phyloP scores from a whole-genome alignment of 2,797 vertebrate species.

The Poecilia wingei region DNA sequence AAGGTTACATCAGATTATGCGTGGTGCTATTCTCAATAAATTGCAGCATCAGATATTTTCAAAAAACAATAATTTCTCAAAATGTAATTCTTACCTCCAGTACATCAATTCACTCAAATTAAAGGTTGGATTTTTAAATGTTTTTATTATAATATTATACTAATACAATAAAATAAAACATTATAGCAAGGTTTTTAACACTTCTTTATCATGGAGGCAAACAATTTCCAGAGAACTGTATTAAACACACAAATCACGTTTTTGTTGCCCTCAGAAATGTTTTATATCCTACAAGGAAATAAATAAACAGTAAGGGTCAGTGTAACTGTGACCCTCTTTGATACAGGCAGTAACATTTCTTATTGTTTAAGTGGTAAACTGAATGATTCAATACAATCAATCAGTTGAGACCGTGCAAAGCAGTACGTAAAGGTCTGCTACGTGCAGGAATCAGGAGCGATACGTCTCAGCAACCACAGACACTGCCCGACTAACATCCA shows the following conservation, averaged over 20 bases:
- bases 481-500: constrained; percentile 62
- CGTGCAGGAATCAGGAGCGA: constrained; percentile 65
- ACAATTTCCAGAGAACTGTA: neutral
- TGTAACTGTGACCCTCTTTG: constrained; percentile 45
- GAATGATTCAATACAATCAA: constrained; percentile 78
- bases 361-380: constrained; percentile 69
- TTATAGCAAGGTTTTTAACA: neutral
- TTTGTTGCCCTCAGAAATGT: constrained; percentile 1
- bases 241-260: constrained; percentile 48
- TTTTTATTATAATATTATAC: neutral
- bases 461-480: constrained; percentile 67
- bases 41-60: neutral
- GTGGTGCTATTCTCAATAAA: neutral
- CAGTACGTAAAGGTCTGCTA: constrained; percentile 73
- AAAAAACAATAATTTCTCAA: neutral
- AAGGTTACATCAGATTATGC: neutral
- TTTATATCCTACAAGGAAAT: constrained; percentile 21
- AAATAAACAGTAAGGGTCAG: constrained; percentile 44
- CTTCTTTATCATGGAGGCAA: neutral
- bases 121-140: neutral
- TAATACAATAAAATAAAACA: neutral
- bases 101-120: neutral
- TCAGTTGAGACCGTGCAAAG: constrained; percentile 59
- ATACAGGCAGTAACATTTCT: constrained; percentile 62
- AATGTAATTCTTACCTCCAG: neutral